phyloP scores from a whole-genome alignment of 2,113 vertebrate species.

The Aspidoscelis tigris region DNA sequence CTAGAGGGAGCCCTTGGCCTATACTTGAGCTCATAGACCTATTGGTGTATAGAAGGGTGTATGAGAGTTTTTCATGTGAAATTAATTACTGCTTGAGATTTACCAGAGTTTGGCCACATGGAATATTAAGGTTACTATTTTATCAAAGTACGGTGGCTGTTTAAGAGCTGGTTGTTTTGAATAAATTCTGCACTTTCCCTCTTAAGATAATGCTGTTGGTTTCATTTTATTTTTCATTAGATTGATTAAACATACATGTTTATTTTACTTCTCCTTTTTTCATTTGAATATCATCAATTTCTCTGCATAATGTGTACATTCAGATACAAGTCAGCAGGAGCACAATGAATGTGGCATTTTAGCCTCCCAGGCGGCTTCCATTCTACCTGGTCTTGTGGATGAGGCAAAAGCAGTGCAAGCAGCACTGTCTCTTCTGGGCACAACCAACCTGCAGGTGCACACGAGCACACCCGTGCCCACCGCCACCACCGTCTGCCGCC shows the following conservation, averaged over 20 bases:
- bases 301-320: not conserved
- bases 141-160: not conserved
- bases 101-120: too few species aligned
- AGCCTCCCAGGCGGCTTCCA: too few species aligned
- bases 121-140: not conserved
- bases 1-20: conserved; percentile 21
- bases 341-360: too few species aligned
- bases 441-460: too few species aligned
- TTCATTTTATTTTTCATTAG: not conserved
- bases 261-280: not conserved
- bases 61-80: not conserved
- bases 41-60: not conserved
- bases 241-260: not conserved
- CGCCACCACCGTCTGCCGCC: too few species aligned
- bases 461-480: too few species aligned
- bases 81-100: not conserved
- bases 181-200: not conserved
- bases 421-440: too few species aligned
- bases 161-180: not conserved
- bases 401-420: too few species aligned
- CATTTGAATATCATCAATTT: not conserved
- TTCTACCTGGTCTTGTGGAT: too few species aligned
- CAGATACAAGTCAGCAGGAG: not conserved
- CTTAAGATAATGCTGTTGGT: not conserved
- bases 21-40: not conserved